Evolutionary conservation across 2,797 vertebrate species (phyloP).

Genomic region (Gambelia wislizenii): DNA sequence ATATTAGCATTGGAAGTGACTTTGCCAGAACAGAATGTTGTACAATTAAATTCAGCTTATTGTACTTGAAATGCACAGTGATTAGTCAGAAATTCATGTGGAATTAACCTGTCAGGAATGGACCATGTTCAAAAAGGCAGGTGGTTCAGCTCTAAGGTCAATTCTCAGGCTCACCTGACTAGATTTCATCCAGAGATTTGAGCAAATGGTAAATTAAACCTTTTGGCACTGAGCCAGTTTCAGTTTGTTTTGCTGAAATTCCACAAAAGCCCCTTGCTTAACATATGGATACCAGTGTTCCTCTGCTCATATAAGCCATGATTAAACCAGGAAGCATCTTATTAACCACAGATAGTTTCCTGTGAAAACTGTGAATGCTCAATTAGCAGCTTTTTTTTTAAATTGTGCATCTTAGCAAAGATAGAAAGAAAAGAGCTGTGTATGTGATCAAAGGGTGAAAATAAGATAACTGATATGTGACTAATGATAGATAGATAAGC

Average conservation of each 20-base stretch:
- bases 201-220: not conserved
- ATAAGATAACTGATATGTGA: not conserved
- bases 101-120: not conserved
- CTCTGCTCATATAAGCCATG: not conserved
- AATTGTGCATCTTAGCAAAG: not conserved
- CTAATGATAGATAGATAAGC: not conserved
- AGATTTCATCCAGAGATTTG: not conserved
- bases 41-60: not conserved
- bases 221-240: not conserved
- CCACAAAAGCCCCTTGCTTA: not conserved
- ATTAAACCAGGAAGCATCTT: not conserved
- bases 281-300: not conserved
- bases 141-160: not conserved
- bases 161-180: not conserved
- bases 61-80: not conserved
- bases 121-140: not conserved
- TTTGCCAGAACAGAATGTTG: not conserved
- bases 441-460: not conserved
- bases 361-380: not conserved
- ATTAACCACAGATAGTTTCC: not conserved
- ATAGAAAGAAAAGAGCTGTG: not conserved
- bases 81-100: not conserved
- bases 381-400: not conserved
- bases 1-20: not conserved
- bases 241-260: not conserved